Percentiles rank a stretch among this genome's conserved stretches.
These are phyloP conservation scores for Chitala chitala DNA, from an alignment of 2,113 vertebrate species.

Conservation along the genomic window DNA sequence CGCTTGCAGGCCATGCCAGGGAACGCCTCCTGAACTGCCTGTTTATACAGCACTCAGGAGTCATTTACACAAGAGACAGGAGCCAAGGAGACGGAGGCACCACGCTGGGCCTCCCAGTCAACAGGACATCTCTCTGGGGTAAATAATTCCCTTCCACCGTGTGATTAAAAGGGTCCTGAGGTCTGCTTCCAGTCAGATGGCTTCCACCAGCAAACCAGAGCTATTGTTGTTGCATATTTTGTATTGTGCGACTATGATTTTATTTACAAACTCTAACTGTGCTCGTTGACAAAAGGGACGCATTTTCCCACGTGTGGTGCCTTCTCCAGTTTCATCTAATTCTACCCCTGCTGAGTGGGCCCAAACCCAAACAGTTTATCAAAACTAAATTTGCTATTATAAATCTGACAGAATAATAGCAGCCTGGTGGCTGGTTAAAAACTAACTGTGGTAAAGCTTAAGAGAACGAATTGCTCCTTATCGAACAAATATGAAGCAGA, in stretches of 20 bases:
- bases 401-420: slow-evolving; percentile 11
- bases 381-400: slow-evolving; percentile 6
- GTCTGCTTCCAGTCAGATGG: slow-evolving; percentile 38
- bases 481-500: background rate
- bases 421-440: background rate
- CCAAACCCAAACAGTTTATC: background rate
- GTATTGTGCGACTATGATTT: slow-evolving; percentile 42
- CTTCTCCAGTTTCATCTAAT: slow-evolving; percentile 8
- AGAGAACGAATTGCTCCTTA: background rate
- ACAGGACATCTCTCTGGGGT: slow-evolving; percentile 27
- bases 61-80: background rate
- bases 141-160: slow-evolving; percentile 33
- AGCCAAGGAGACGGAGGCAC: background rate
- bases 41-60: slow-evolving; percentile 16
- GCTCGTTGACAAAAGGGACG: background rate
- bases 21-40: background rate
- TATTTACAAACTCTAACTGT: slow-evolving; percentile 41
- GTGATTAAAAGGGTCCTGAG: slow-evolving; percentile 39
- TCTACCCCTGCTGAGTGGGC: slow-evolving; percentile 11
- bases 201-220: slow-evolving; percentile 43
- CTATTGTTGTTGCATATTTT: slow-evolving; percentile 30
- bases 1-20: background rate
- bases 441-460: background rate
- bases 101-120: background rate
- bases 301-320: background rate